These are phyloP conservation scores for Drosophila prostipennis DNA, from an alignment of 2,888 invertebrate species.

Conservation along the genomic window DNA sequence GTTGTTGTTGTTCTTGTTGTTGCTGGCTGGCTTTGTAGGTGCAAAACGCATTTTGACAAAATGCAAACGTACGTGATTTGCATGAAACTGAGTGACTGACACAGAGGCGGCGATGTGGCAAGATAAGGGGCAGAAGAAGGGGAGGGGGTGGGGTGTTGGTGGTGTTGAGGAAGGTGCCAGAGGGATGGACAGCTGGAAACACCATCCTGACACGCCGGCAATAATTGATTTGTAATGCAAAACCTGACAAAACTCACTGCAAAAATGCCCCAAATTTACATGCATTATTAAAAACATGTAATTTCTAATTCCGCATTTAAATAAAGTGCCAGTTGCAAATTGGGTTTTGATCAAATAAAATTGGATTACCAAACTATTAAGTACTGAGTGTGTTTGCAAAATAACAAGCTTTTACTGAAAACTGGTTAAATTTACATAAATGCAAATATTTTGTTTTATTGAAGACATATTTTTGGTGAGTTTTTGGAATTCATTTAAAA, in stretches of 20 bases:
- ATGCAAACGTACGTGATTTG: conserved; percentile 78
- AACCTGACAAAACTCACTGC: conserved; percentile 53
- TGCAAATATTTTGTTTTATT: background rate
- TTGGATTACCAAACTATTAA: background rate
- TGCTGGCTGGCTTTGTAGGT: conserved; percentile 50
- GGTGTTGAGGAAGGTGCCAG: background rate
- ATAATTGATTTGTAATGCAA: conserved; percentile 80
- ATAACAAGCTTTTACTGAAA: no score
- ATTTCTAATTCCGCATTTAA: conserved; percentile 24
- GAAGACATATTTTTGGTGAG: background rate
- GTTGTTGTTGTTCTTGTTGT: conserved; percentile 40
- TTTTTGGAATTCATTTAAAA: background rate
- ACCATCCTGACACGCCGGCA: conserved; percentile 40
- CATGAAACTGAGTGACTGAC: conserved; percentile 52
- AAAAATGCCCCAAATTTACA: conserved; percentile 31
- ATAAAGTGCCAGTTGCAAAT: conserved; percentile 15
- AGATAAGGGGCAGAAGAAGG: background rate
- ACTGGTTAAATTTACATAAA: background rate
- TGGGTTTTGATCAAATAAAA: conserved; percentile 4
- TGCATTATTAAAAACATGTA: conserved; percentile 24
- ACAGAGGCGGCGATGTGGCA: background rate
- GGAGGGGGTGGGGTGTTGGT: background rate
- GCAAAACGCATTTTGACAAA: conserved; percentile 79
- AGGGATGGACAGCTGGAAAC: conserved; percentile 9
- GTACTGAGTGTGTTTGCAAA: background rate